Percentiles rank a stretch among this genome's conserved stretches.
These are phyloP conservation scores for Sialia sialis DNA, from an alignment of 2,113 vertebrate genomes.

Conservation along the genomic window DNA sequence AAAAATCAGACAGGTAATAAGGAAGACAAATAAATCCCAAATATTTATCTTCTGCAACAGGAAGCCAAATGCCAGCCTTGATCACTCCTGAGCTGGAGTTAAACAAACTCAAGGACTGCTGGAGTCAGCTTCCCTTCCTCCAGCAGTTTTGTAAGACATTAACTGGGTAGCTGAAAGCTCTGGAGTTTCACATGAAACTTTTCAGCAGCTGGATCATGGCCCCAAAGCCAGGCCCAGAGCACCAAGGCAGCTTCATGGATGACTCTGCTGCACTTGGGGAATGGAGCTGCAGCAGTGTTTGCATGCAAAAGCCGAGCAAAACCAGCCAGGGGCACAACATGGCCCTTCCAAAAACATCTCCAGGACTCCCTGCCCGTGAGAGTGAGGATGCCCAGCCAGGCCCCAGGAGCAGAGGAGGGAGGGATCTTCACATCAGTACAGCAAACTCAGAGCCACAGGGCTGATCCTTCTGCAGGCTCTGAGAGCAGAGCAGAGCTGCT, in stretches of 20 bases:
- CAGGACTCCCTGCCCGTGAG: neutral
- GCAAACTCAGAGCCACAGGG: fast-evolving
- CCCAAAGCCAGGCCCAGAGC: neutral
- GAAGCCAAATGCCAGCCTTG: neutral
- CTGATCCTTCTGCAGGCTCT: neutral
- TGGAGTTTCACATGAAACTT: neutral
- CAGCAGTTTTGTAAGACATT: neutral
- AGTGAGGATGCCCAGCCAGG: neutral
- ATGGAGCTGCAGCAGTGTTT: neutral
- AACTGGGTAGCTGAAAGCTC: neutral
- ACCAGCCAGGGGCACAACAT: neutral
- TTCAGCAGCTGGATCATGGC: neutral
- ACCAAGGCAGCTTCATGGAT: neutral
- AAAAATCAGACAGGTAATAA: neutral
- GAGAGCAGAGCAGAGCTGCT: neutral
- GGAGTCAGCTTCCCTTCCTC: neutral
- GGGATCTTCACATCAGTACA: neutral
- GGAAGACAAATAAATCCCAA: neutral
- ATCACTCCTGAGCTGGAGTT: neutral
- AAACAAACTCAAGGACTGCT: neutral
- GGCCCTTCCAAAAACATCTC: neutral
- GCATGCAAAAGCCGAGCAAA: neutral
- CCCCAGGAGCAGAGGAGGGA: neutral
- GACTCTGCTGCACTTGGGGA: neutral
- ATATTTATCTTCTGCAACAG: neutral